Base-by-base conservation (phyloP, 2,797 vertebrate genomes). In the Aphelocoma californica region DNA sequence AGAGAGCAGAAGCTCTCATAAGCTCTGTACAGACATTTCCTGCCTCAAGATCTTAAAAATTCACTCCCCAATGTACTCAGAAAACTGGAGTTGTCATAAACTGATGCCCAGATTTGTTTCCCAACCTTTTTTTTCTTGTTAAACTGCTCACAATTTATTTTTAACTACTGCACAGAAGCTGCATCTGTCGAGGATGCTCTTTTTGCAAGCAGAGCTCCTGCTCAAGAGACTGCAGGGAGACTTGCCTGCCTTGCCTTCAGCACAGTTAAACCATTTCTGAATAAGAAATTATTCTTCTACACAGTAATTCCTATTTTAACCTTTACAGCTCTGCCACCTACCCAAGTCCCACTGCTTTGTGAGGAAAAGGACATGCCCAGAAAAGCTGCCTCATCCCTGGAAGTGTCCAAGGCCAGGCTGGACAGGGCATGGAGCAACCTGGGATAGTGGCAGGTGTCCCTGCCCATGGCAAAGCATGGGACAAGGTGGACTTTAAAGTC, bases 131-230 rank as follows among this genome's bases (percentile, higher is more conserved):
- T 81, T 60, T 73, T 71, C 72, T 42, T 40, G 58, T 90, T 85
- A 34, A 80, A 96, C 64, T 79, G 78, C 83, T 70, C 53, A 60
- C 53, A 24, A 24, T 90, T 87, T 95, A 92, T 95, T 96, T 95
- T 93, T 95, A 93, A 94, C 81, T 72, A n/a, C 78, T 15, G 53
- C 88, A 57, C 78, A 94, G 64, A 95, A 95, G 81, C 66, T 50
- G 81, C 92, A 94, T 94, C 90, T 92, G 94, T 77, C 2, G 45
- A 86, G 57, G 79, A 87, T 38, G 84, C 78, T 94, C 92, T 48
- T 91, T 93, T 89, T 74, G 81, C 83, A 85, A 80, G 54, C 21
- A 10, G 42, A 95, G 81, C 90, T 93, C 72, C 61, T 66, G 87
- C 87, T 94, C 70, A 23, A 67, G 77, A 34, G 6, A 57, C 13